phyloP scores from a whole-genome alignment of 2,797 vertebrate species.

The Caiman crocodilus region DNA sequence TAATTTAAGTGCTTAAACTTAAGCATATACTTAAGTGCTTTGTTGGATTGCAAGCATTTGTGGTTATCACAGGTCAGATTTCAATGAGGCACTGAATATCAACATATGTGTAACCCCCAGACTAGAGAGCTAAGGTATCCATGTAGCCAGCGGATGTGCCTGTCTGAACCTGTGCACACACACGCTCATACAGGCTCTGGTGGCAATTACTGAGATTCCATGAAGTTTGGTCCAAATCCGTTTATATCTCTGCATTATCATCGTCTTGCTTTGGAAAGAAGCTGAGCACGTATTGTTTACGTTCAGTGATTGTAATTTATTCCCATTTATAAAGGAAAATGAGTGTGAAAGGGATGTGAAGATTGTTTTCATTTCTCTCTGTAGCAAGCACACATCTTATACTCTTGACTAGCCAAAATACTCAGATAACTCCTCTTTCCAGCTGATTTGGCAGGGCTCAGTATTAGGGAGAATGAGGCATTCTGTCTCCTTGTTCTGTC shows the following conservation, averaged over 20 bases:
- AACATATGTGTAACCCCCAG: background rate
- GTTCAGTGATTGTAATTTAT: background rate
- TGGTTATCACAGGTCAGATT: background rate
- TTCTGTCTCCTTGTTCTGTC: background rate
- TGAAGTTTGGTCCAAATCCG: accelerated
- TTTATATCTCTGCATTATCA: accelerated
- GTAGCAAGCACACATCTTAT: accelerated
- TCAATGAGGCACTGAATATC: background rate
- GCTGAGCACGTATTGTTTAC: accelerated
- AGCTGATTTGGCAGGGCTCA: background rate
- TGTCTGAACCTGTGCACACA: too few relatives aligned
- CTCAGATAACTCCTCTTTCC: background rate
- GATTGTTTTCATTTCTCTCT: background rate
- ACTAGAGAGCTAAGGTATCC: background rate
- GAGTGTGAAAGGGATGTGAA: accelerated
- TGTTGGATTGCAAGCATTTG: background rate
- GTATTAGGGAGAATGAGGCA: background rate
- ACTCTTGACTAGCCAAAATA: background rate
- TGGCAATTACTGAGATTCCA: background rate
- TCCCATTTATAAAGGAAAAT: background rate
- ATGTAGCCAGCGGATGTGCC: background rate
- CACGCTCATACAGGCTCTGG: background rate
- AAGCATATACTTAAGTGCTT: accelerated
- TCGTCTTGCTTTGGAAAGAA: background rate
- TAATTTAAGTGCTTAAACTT: background rate